Base-by-base conservation (phyloP, 2,113 vertebrate genomes). In the Dicaeum eximium region DNA sequence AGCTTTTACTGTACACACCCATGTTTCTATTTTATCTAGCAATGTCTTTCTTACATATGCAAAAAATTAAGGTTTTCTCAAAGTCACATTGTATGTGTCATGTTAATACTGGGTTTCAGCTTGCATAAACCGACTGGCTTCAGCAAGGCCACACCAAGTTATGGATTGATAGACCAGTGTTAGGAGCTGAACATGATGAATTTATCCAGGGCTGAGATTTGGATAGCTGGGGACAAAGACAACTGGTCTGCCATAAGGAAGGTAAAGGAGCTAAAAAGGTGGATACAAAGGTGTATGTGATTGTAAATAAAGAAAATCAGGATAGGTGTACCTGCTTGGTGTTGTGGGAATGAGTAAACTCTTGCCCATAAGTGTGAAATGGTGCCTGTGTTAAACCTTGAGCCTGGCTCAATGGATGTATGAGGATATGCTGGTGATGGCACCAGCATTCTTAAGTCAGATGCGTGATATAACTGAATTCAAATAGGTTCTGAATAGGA, bases 71-170 rank as follows among this genome's bases (percentile, higher is more conserved):
- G n/a, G 7, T 10, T 92, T 50, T 22, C 61, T 78, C 48, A 57
- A 53, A 84, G 2, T 75, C 54, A 19, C 0, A 0, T 5, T 22
- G 33, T 15, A n/a, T 17, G 7, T 12, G 20, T 44, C 13, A 8
- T 74, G 21, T 27, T 45, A 71, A 23, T 44, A 12, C 4, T 13
- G 28, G 25, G 6, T n/a, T 92, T 86, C 45, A 70, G 31, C 17
- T 57, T 38, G 15, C 13, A 37, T 60, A 54, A 42, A 54, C 53
- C 54, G 51, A 5, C 15, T 37, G 54, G 9, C 27, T 93, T 78
- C 23, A 47, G 27, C 28, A 51, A 86, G 20, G 38, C 42, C 54
- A 15, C 20, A 28, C 8, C 17, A 45, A 81, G 37, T 44, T 56
- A 11, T 5, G 15, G 48, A 56, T 33, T 80, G 72, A 37, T 15